Evolutionary conservation across 2,113 vertebrate species (phyloP).

Genomic region (Diadophis punctatus): DNA sequence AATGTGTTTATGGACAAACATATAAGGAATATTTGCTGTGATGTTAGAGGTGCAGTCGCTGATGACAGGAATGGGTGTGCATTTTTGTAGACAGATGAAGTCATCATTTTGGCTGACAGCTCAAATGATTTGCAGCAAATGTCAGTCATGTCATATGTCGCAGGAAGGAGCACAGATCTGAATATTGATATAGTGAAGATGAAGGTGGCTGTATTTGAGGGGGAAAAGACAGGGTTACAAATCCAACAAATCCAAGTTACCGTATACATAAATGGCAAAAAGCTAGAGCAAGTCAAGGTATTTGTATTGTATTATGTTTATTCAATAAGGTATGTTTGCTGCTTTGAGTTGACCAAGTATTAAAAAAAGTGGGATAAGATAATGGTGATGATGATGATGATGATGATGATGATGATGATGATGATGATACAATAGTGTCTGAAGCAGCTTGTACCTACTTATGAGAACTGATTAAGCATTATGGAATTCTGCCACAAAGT

Average conservation of each 20-base stretch:
- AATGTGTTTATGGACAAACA: background rate
- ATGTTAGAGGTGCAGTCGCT: background rate
- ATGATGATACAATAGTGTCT: background rate
- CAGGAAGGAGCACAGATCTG: background rate
- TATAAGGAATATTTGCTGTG: background rate
- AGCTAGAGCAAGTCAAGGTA: background rate
- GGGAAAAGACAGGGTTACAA: too few species aligned
- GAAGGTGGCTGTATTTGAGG: background rate
- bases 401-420: background rate
- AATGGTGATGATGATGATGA: background rate
- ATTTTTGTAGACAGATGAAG: background rate
- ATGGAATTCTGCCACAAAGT: background rate
- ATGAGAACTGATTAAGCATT: background rate
- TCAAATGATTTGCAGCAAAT: background rate
- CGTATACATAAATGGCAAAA: background rate
- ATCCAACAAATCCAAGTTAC: background rate
- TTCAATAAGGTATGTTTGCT: background rate
- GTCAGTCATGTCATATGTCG: background rate
- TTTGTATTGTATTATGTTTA: background rate
- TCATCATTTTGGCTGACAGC: background rate
- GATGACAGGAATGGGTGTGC: background rate
- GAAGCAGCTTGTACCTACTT: background rate
- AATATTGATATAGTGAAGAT: background rate
- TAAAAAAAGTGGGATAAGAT: background rate
- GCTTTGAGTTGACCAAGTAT: background rate